Evolutionary conservation across 2,888 invertebrate species (phyloP).

Genomic region (Drosophila melanosoma): DNA sequence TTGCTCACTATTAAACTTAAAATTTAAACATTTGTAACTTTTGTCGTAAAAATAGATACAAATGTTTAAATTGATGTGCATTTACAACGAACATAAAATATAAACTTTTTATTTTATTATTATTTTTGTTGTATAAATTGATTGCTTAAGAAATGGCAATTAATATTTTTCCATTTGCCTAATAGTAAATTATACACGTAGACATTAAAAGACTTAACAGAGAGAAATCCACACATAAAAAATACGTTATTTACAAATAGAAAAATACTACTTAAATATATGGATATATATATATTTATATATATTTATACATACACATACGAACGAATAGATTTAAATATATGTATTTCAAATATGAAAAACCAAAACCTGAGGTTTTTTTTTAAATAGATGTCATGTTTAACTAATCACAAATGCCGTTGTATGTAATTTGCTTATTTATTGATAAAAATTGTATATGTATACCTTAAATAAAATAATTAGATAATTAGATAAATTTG

Average conservation of each 20-base stretch:
- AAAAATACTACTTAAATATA: background rate
- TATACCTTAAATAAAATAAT: background rate
- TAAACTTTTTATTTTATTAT: background rate
- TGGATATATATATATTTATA: background rate
- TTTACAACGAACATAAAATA: conserved; percentile 10
- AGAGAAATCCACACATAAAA: background rate
- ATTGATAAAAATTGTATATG: background rate
- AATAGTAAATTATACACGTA: background rate
- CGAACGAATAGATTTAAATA: background rate
- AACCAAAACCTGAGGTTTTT: background rate
- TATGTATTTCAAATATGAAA: background rate
- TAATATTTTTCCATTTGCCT: background rate
- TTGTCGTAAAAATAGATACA: background rate
- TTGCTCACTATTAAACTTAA: background rate
- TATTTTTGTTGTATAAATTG: background rate
- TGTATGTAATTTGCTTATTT: background rate
- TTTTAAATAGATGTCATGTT: background rate
- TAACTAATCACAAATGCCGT: background rate
- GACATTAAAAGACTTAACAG: background rate
- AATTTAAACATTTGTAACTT: background rate
- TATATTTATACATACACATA: background rate
- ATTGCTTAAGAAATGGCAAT: background rate
- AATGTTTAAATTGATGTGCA: background rate
- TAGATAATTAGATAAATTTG: conserved; percentile 17
- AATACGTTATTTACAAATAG: background rate